A percentile compares a stretch with the other conserved stretches of the same genome.
phyloP scores from a whole-genome alignment of 2,113 vertebrate species.

The Panthera tigris region DNA sequence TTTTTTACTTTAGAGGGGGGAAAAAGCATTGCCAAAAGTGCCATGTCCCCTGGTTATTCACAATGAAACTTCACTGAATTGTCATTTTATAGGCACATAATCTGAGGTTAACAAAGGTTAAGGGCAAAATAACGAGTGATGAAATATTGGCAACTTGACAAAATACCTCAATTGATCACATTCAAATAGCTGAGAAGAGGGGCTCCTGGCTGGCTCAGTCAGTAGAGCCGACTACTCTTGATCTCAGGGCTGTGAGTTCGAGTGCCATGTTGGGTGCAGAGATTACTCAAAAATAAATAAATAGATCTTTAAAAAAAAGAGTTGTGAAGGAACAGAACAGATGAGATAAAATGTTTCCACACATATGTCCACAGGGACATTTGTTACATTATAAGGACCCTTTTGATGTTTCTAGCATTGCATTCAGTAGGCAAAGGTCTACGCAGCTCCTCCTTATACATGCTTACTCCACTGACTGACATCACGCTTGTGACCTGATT shows the following conservation, averaged over 20 bases:
- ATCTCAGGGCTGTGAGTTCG: no score
- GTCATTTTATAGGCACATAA: constrained; percentile 40
- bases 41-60: background rate
- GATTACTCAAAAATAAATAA: no score
- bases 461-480: background rate
- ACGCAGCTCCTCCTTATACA: background rate
- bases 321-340: background rate
- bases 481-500: background rate
- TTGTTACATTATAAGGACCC: background rate
- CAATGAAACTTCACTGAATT: background rate
- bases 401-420: background rate
- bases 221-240: no score
- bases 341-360: background rate
- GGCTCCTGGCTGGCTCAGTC: no score
- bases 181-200: background rate
- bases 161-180: background rate
- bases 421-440: background rate
- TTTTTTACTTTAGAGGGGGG: background rate
- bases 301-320: no score
- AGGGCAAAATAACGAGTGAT: constrained; percentile 18
- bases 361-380: background rate
- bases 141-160: background rate
- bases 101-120: background rate
- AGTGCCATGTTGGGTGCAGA: no score
- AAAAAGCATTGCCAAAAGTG: background rate